Base-by-base conservation (phyloP, 2,888 invertebrate species). In the Spodoptera picta region DNA sequence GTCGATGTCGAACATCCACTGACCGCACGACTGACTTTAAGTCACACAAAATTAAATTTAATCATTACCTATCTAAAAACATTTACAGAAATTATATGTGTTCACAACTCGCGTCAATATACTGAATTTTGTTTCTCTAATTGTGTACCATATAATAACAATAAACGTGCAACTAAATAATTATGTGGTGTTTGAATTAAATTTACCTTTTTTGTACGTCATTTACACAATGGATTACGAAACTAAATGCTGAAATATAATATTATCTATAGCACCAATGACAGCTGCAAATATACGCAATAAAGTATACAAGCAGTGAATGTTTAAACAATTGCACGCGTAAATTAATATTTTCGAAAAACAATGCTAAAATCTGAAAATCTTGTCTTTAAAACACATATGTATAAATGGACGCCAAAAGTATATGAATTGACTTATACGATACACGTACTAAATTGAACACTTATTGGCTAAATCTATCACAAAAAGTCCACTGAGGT, bases 391-490 rank as follows among this genome's bases (percentile, higher is more conserved):
- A 60, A 63, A 77, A 78, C 67, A 73, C 24, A 74, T 69, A 61
- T 64, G 61, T 81, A 81, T 64, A 83, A 82, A 87, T 90, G 90
- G 91, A 92, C 92, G 91, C 86, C 89, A 90, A 92, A 85, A 87
- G 88, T 90, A 90, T 85, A 87, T 84, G 86, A 93, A 92, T 92
- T 93, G 90, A 93, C 93, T 90, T 91, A 91, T 76, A 83, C 82
- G 84, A 86, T 88, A 90, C 85, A 90, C 84, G 83, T 90, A 89
- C 85, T 91, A 90, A 87, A 89, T 88, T 93, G 94, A 94, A 94
- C 94, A 94, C 94, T 93, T 94, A 94, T 87, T 88, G 93, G 93
- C 93, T 94, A 94, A 90, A 91, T 89, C 92, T 93, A 94, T 93
- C 93, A 94, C 93, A 94, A 90, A 91, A 86, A 91, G 90, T 91